Evolutionary conservation across 2,113 vertebrate species (phyloP).

Genomic region (Centropristis striata): DNA sequence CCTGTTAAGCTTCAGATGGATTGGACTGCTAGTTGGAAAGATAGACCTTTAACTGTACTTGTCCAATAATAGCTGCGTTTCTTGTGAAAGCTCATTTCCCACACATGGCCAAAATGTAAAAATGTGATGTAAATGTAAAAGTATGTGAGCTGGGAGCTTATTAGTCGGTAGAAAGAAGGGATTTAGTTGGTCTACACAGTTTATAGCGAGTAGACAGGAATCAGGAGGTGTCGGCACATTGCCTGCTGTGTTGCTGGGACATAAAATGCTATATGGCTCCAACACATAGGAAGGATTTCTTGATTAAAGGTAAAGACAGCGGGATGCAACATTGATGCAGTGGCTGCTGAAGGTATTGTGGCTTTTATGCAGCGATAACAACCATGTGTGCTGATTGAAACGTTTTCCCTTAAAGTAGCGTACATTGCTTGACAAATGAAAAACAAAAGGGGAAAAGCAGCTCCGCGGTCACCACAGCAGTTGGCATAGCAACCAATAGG

Average conservation of each 20-base stretch:
- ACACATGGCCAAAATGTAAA: slow-evolving; percentile 11
- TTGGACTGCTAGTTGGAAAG: neutral
- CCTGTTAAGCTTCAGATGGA: slow-evolving; percentile 13
- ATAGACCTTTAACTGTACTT: slow-evolving; percentile 14
- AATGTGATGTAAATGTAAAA: slow-evolving; percentile 24
- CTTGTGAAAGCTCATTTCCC: slow-evolving; percentile 18
- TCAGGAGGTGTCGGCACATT: slow-evolving; percentile 20
- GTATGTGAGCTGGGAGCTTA: slow-evolving; percentile 41
- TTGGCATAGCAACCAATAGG: slow-evolving; percentile 63
- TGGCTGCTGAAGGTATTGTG: slow-evolving; percentile 26
- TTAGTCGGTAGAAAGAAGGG: slow-evolving; percentile 35
- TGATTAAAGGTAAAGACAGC: slow-evolving; percentile 66
- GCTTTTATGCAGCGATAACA: slow-evolving; percentile 60
- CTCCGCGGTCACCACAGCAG: slow-evolving; percentile 23
- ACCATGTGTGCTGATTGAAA: slow-evolving; percentile 53
- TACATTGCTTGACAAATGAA: slow-evolving; percentile 47
- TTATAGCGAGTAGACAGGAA: slow-evolving; percentile 33
- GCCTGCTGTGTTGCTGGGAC: slow-evolving; percentile 58
- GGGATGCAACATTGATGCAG: slow-evolving; percentile 35
- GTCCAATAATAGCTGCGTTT: slow-evolving; percentile 6
- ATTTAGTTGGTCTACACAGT: slow-evolving; percentile 17
- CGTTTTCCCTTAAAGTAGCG: slow-evolving; percentile 22
- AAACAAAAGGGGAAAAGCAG: slow-evolving; percentile 26
- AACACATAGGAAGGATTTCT: slow-evolving; percentile 33
- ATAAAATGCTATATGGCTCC: slow-evolving; percentile 16